Evolutionary conservation across 35 echinoderm and acorn worm genomes (phyloP).

Genomic region (Diadema setosum): DNA sequence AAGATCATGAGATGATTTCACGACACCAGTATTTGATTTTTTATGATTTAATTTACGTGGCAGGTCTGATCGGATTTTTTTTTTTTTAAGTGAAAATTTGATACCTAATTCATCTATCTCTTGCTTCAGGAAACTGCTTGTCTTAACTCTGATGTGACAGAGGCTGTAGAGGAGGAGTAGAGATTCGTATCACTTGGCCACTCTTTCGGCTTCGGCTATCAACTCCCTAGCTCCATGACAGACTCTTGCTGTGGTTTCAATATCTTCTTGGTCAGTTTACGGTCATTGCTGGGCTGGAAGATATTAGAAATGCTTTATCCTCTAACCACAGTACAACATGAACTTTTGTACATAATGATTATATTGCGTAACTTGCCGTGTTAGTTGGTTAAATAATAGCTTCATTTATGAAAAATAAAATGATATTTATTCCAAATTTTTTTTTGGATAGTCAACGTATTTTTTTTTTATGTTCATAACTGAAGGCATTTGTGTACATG

Average conservation of each 20-base stretch:
- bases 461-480: not conserved
- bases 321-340: not conserved
- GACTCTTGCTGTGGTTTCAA: not conserved
- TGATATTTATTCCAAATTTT: not conserved
- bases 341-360: not conserved
- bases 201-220: not conserved
- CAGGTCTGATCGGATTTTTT: too few species aligned
- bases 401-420: not conserved
- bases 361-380: not conserved
- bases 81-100: too few species aligned
- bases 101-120: slow-evolving; percentile 7
- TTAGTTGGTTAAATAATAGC: not conserved
- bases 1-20: too few species aligned
- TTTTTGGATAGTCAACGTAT: not conserved
- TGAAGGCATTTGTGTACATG: not conserved
- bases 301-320: not conserved
- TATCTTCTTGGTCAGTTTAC: too few species aligned
- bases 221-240: not conserved
- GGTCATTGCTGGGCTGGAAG: not conserved
- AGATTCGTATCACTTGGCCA: not conserved
- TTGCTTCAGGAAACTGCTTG: not conserved
- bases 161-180: not conserved
- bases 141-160: not conserved
- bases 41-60: too few species aligned
- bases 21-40: too few species aligned